Evolutionary conservation across 35 echinoderm and acorn worm genomes (phyloP), one percentile per base, ranked within the genome.

Genomic region (Apostichopus californicus): DNA sequence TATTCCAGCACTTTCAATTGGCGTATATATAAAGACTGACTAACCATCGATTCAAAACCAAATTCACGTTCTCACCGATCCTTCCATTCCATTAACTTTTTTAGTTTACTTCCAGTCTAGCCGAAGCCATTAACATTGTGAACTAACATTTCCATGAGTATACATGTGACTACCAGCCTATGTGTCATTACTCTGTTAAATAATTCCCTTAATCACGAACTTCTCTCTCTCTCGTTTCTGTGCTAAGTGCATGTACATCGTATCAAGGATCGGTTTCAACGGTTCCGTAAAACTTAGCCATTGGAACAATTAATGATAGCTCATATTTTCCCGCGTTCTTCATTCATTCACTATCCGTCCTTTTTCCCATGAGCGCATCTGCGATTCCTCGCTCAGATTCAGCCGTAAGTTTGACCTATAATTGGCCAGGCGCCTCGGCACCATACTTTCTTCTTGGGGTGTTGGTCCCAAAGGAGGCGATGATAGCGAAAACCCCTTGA

Each of bases 251-350:
- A 46, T 46, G 34, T 46, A 22, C 81, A 58, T 85, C 81, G n/a
- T 58, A 85, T 59, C 54, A 20, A 10, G 78, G 28, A 81, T 81
- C 78, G 7, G 18, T 85, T 85, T 85, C 81, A 58, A 20, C 55
- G 81, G 9, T 85, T 58, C 57, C 81, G 13, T 59, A 58, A 85
- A 85, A 85, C 52, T 89, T 89, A 72, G 86, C 68, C 86, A 63
- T 14, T 54, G 68, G 86, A 68, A 68, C 86, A 89, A 89, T 89
- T 89, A 89, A 89, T 65, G 86, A 89, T 89, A 89, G 86, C 60
- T 89, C 86, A 68, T 89, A 89, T 89, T 52, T 89, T 60, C 68
- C 58, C 34, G 34, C 64, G 57, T 89, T 89, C 14, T 28, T 14
- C 57, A 87, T 89, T 89, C 61, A 89, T 89, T 89, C 60, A 54